Base-by-base conservation (phyloP, 2,113 vertebrate species). In the Fukomys damarensis region DNA sequence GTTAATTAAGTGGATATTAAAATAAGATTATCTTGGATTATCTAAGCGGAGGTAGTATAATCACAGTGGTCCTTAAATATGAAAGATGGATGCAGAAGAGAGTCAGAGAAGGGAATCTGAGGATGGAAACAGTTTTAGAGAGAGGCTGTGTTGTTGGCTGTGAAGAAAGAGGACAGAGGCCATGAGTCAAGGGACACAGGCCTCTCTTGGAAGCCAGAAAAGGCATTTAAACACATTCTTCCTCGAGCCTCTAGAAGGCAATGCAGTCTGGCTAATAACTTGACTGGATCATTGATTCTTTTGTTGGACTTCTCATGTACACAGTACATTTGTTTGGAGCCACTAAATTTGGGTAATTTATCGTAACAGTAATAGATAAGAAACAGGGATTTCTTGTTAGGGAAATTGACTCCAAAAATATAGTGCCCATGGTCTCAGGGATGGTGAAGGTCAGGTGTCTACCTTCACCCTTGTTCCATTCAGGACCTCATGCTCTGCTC, bases 41-140 rank as follows among this genome's bases (percentile, higher is more conserved):
- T 90, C 43, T 58, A 72, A 38, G 20, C 77, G 26, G 41, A 8
- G 19, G 14, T 65, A 56, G 0, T 91, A 28, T 63, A 38, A 81
- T 96, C 19, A 46, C 49, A 74, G 68, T n/a, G 2, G 32, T 89
- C 58, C 79, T 91, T 85, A 85, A 84, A 91, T 80, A 63, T 58
- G 63, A 59, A 91, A 80, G 63, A 58, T 81, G 7, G 70, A 68
- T 12, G 58, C 41, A 76, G 54, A 74, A 83, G 56, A 70, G 38
- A 82, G 72, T 30, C 74, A 43, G 79, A 93, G 58, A 65, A 58
- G 38, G n/a, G 77, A 30, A 20, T 7, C 5, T 26, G 56, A 80
- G 35, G 54, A 20, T 17, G 38, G 41, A 65, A 38, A 52, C 4
- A 6, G 32, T 59, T 30, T 87, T 30, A 66, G 61, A 77, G 32